phyloP scores from a whole-genome alignment of 2,797 vertebrate genomes.

The Ibycter americanus region DNA sequence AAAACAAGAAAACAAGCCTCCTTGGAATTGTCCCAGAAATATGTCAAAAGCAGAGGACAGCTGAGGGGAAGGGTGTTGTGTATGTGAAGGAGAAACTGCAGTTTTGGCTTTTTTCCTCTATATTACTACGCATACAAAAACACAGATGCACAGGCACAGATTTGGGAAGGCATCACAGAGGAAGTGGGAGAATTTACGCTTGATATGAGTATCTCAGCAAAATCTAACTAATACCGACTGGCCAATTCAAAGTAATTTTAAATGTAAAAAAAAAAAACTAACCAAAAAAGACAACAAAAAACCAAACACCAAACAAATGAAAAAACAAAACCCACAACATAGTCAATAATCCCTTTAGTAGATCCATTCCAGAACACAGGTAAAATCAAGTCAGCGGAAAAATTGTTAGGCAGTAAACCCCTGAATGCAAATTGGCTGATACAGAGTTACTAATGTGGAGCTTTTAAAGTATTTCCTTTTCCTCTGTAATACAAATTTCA shows the following conservation, averaged over 20 bases:
- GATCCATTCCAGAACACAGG: not conserved
- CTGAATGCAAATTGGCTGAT: not conserved
- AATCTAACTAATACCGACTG: not conserved
- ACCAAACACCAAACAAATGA: too few relatives aligned
- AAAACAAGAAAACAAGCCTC: slow-evolving; percentile 14
- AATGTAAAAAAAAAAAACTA: not conserved
- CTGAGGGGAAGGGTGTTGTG: slow-evolving; percentile 36
- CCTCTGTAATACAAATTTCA: not conserved
- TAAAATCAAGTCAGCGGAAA: not conserved
- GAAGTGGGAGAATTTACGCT: not conserved
- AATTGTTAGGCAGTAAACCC: not conserved
- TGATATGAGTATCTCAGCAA: not conserved
- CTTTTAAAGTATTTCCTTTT: not conserved
- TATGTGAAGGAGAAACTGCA: slow-evolving; percentile 22
- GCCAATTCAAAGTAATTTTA: not conserved
- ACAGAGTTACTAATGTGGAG: not conserved
- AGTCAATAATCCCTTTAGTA: not conserved
- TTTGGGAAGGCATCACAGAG: not conserved
- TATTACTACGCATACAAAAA: not conserved
- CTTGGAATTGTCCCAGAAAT: slow-evolving; percentile 7
- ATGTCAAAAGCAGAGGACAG: slow-evolving; percentile 34
- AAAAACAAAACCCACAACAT: not conserved
- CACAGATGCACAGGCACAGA: not conserved
- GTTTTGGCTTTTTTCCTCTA: not conserved
- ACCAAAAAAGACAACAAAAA: too few relatives aligned